phyloP scores from a whole-genome alignment of 2,888 invertebrate species.

The Ophonus ardosiacus region DNA sequence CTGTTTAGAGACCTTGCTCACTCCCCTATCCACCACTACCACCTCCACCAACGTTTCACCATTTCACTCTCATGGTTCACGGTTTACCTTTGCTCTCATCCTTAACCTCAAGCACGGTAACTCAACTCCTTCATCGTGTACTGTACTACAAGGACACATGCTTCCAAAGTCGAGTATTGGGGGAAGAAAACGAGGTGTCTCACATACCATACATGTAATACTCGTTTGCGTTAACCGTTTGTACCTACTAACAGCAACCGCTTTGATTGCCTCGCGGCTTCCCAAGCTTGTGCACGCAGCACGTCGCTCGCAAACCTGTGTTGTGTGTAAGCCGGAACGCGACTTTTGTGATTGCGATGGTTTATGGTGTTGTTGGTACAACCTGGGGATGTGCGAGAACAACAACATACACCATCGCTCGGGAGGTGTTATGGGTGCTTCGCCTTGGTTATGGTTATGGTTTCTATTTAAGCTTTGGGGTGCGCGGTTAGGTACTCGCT shows the following conservation, averaged over 20 bases:
- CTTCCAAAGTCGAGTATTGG: neutral
- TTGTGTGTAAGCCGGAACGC: conserved; percentile 53
- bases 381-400: neutral
- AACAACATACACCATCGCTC: conserved; percentile 6
- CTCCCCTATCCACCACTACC: neutral
- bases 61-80: neutral
- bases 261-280: conserved; percentile 56
- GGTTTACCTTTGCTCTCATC: neutral
- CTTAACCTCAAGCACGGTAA: neutral
- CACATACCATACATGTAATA: conserved; percentile 22
- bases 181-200: neutral
- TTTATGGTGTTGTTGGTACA: neutral
- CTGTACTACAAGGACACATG: conserved; percentile 25
- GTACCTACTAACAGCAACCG: conserved; percentile 45
- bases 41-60: neutral
- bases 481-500: conserved; percentile 12
- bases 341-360: neutral
- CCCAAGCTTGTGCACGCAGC: conserved; percentile 58
- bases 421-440: conserved; percentile 8
- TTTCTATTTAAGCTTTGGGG: conserved; percentile 7
- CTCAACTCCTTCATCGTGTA: neutral
- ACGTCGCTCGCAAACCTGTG: conserved; percentile 60
- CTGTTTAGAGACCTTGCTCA: conserved; percentile 6
- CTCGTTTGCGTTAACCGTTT: conserved; percentile 27
- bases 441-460: neutral